A percentile compares a stretch with the other conserved stretches of the same genome.
Evolutionary conservation across 2,888 invertebrate species (phyloP).

Genomic region (Troides helena): DNA sequence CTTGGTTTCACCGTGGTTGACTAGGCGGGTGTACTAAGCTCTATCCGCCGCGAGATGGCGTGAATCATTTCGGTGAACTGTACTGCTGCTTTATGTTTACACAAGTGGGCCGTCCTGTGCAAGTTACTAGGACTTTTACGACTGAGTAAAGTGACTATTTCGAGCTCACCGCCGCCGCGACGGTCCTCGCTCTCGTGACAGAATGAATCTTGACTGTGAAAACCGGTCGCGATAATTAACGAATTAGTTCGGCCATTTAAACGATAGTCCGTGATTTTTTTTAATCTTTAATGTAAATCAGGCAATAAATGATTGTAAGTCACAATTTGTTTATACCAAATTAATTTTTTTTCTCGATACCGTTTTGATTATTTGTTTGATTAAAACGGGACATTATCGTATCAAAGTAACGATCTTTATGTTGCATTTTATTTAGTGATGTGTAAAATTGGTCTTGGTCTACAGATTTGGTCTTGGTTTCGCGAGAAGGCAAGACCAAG

Average conservation of each 20-base stretch:
- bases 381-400: too few species aligned
- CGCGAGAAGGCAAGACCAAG: too few species aligned
- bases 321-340: conserved; percentile 10
- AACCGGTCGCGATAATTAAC: conserved; percentile 48
- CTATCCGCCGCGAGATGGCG: too few species aligned
- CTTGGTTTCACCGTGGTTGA: too few species aligned
- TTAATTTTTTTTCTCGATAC: neutral
- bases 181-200: conserved; percentile 36
- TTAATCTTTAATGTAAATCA: conserved; percentile 35
- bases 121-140: conserved; percentile 45
- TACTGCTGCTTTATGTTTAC: conserved; percentile 35
- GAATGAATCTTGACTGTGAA: conserved; percentile 43
- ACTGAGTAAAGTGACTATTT: conserved; percentile 50
- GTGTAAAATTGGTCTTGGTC: too few species aligned
- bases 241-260: conserved; percentile 55
- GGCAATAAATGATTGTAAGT: conserved; percentile 29
- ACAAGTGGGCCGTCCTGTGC: conserved; percentile 12
- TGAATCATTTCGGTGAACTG: conserved; percentile 6
- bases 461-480: too few species aligned
- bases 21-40: too few species aligned
- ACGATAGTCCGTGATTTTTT: conserved; percentile 46
- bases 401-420: too few species aligned
- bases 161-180: conserved; percentile 40
- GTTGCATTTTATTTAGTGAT: too few species aligned
- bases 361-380: neutral